Conservation (phyloP, 1,140 invertebrate genomes). For the Drosophila micromelanica region DNA sequence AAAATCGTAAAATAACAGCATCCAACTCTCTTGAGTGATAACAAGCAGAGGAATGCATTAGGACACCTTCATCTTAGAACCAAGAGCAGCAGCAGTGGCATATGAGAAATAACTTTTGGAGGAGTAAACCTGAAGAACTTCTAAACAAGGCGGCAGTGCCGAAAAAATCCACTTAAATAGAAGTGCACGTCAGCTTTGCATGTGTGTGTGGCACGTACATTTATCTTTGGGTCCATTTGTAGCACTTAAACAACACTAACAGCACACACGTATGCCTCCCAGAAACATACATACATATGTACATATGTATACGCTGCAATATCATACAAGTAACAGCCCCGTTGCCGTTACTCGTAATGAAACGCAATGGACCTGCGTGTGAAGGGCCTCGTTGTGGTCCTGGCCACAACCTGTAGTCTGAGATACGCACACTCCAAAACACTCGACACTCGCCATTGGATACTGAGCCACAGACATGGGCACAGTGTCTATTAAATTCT, state of each 20-base stretch:
- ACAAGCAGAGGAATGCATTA: constrained; percentile 61
- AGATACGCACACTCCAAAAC: constrained; percentile 36
- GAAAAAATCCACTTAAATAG: constrained; percentile 69
- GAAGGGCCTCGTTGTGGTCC: constrained; percentile 46
- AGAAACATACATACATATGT: constrained; percentile 19
- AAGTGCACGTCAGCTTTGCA: constrained; percentile 62
- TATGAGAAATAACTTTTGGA: background rate
- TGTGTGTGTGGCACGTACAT: constrained; percentile 74
- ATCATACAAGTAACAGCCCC: constrained; percentile 39
- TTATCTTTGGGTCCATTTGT: constrained; percentile 81
- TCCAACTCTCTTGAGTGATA: constrained; percentile 54
- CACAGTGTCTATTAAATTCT: constrained; percentile 67
- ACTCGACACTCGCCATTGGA: constrained; percentile 8
- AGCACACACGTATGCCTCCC: constrained; percentile 22
- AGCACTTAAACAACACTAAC: constrained; percentile 79
- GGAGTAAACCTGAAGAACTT: constrained; percentile 16
- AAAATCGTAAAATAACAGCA: constrained; percentile 67
- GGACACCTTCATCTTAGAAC: constrained; percentile 20
- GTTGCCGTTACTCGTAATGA: constrained; percentile 76
- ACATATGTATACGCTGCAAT: constrained; percentile 39
- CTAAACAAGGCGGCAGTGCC: constrained; percentile 43
- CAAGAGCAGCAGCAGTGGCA: constrained; percentile 31
- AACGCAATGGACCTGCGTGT: constrained; percentile 76
- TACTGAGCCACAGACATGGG: background rate
- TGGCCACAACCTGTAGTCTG: constrained; percentile 43